Evolutionary conservation across 2,797 vertebrate species (phyloP), one percentile per base, ranked within the genome.

Genomic region (Takifugu rubripes): DNA sequence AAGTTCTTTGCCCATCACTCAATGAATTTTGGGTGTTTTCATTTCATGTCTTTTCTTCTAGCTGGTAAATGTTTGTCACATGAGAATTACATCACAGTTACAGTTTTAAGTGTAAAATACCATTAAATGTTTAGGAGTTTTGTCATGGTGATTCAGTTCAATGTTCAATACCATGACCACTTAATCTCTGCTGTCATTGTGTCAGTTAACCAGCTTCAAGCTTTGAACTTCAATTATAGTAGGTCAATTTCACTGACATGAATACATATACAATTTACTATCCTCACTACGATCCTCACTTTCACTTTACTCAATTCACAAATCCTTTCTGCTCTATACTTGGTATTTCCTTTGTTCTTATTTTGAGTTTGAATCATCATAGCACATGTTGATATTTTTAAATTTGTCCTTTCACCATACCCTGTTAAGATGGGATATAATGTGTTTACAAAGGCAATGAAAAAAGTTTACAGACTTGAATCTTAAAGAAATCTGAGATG

Each of bases 381-480:
- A 82, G 79, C 75, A 81, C 70, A 83, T 81, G 74, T 83, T 78
- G 62, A 72, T 69, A 82, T 76, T 78, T 81, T 80, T 81, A 51
- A 81, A 82, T 63, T 57, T 82, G 74, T 83, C 53, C 61, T 75
- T 88, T 87, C 77, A 84, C 81, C 83, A 86, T 88, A 83, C 89
- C 87, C 87, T 72, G 44, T 79, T 81, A 63, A 46, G 56, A 82
- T 69, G 74, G 90, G 90, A 87, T 90, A 88, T 77, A 84, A 82
- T 86, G 85, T 92, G 92, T 92, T 92, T 92, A 92, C 91, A 91
- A 86, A 84, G 66, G 83, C 82, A 84, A 85, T 83, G 84, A 85
- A 81, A 84, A 86, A 81, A 76, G 86, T 86, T 91, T 89, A 88
- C 86, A 89, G 89, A 92, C 90, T 91, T 92, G 90, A 93, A 92